A percentile compares a stretch with the other conserved stretches of the same genome.
Conservation (phyloP, 2,113 vertebrate genomes). For the Oxygymnocypris stewartii region DNA sequence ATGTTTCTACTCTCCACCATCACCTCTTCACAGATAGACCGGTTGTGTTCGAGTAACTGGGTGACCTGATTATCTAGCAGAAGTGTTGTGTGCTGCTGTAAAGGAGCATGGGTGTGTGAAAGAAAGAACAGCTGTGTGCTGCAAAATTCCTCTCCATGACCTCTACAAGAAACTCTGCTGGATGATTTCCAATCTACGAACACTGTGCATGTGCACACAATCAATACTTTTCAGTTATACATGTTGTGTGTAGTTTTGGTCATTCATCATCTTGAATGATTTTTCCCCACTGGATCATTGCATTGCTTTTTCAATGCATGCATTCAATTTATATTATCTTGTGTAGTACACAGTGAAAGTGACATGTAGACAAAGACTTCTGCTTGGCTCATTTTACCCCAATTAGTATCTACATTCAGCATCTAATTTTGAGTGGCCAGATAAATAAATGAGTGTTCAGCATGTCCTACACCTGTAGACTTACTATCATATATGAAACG, state of each 20-base stretch:
- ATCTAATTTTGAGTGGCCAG: neutral
- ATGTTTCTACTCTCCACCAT: neutral
- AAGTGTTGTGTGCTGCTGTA: neutral
- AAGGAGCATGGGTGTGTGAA: neutral
- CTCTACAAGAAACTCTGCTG: neutral
- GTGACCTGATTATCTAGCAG: conserved; percentile 27
- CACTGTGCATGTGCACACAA: neutral
- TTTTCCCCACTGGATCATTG: neutral
- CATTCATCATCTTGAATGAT: neutral
- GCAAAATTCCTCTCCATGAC: neutral
- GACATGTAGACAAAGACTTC: neutral
- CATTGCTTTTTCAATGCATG: neutral
- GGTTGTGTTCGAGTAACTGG: conserved; percentile 4
- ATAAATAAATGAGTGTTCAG: neutral
- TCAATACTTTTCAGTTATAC: neutral
- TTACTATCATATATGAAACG: neutral
- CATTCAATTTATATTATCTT: neutral
- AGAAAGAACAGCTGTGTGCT: conserved; percentile 3
- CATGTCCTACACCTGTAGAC: neutral
- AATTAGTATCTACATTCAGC: neutral
- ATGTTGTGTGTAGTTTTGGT: neutral
- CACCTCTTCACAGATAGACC: neutral
- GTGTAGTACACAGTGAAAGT: neutral
- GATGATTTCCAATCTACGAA: neutral
- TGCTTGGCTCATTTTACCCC: neutral